Conservation (phyloP, 2,113 vertebrate species). For the Argyrosomus japonicus region DNA sequence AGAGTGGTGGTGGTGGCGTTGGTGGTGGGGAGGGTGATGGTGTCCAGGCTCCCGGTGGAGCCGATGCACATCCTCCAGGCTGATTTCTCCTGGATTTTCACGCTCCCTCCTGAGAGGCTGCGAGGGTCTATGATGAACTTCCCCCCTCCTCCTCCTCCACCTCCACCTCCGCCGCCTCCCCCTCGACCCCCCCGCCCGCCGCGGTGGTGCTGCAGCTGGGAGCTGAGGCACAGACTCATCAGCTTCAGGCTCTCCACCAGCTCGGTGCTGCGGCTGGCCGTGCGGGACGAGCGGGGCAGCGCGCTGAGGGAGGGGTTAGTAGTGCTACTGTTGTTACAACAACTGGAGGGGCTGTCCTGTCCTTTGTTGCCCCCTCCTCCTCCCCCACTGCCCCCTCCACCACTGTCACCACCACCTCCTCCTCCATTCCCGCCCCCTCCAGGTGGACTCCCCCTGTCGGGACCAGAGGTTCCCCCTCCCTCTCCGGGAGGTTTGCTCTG, state of each 20-base stretch:
- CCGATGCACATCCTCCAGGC: conserved; percentile 94
- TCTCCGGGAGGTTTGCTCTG: conserved; percentile 86
- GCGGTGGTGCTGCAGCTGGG: conserved; percentile 87
- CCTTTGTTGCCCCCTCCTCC: conserved; percentile 82
- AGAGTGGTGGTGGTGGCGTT: conserved; percentile 30
- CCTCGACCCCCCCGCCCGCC: conserved; percentile 38
- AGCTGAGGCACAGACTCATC: conserved; percentile 93
- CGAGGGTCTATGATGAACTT: conserved; percentile 90
- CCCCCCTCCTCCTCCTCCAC: conserved; percentile 38
- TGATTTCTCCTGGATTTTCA: conserved; percentile 93
- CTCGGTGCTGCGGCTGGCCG: conserved; percentile 83
- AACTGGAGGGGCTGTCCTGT: conserved; percentile 86
- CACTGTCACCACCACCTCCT: conserved; percentile 77
- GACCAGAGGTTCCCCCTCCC: conserved; percentile 81
- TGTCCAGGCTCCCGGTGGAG: conserved; percentile 82
- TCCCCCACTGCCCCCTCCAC: conserved; percentile 81
- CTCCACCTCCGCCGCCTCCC: background rate
- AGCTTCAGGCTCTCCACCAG: conserved; percentile 95
- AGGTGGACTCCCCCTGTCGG: conserved; percentile 85
- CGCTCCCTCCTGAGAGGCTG: conserved; percentile 84
- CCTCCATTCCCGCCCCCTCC: conserved; percentile 83
- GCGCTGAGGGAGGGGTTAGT: conserved; percentile 78
- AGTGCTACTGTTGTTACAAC: conserved; percentile 82
- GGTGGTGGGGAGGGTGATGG: conserved; percentile 73
- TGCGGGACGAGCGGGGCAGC: conserved; percentile 82